phyloP scores from a whole-genome alignment of 2,888 invertebrate species.

The Sesamia inferens region DNA sequence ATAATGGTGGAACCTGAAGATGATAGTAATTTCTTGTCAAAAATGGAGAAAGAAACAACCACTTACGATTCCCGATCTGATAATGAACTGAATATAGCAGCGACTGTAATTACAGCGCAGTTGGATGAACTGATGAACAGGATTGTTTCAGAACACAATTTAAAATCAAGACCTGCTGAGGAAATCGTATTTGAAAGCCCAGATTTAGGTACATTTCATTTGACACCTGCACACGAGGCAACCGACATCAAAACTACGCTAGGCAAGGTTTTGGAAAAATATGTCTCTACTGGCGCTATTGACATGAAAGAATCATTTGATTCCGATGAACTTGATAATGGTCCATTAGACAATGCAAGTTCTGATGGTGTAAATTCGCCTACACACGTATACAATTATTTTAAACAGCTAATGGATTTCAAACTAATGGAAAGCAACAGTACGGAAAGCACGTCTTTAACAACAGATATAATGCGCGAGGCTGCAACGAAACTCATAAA shows the following conservation, averaged over 20 bases:
- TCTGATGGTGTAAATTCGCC: slow-evolving; percentile 40
- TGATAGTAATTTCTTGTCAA: slow-evolving; percentile 21
- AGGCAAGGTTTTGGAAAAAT: slow-evolving; percentile 58
- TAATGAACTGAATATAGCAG: slow-evolving; percentile 66
- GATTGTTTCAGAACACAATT: slow-evolving; percentile 64
- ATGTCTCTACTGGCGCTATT: slow-evolving; percentile 42
- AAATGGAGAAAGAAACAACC: slow-evolving; percentile 57
- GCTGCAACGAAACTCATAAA: slow-evolving; percentile 74
- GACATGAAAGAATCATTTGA: slow-evolving; percentile 54
- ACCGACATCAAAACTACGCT: slow-evolving; percentile 64
- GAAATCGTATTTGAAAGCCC: neutral
- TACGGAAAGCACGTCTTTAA: slow-evolving; percentile 13
- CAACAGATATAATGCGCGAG: slow-evolving; percentile 61
- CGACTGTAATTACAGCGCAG: slow-evolving; percentile 68
- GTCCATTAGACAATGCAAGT: slow-evolving; percentile 61
- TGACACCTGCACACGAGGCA: slow-evolving; percentile 57
- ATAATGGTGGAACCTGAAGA: slow-evolving; percentile 73
- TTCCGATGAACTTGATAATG: slow-evolving; percentile 68
- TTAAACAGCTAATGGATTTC: slow-evolving; percentile 32
- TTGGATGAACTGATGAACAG: slow-evolving; percentile 71
- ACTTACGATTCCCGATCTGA: slow-evolving; percentile 67
- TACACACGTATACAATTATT: slow-evolving; percentile 53
- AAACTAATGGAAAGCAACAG: neutral
- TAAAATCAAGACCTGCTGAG: slow-evolving; percentile 40
- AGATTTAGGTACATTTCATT: slow-evolving; percentile 15